A percentile compares a stretch with the other conserved stretches of the same genome.
phyloP scores from a whole-genome alignment of 53 echinoderm and acorn worm genomes.

The Hippasteria phrygiana region DNA sequence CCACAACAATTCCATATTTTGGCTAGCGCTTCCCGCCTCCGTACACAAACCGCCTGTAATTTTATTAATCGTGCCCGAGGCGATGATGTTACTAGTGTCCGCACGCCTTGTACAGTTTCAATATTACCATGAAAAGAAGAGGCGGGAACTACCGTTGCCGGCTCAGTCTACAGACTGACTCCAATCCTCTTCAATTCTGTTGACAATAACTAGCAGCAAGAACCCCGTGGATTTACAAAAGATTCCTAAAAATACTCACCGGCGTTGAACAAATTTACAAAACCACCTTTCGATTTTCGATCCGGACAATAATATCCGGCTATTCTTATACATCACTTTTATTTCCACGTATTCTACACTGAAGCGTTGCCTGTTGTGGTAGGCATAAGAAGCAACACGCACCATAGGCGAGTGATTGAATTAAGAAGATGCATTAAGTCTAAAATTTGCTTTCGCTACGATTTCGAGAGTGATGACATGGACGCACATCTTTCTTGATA shows the following conservation, averaged over 20 bases:
- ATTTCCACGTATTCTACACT: too few species aligned
- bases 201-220: neutral
- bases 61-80: conserved; percentile 59
- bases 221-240: neutral
- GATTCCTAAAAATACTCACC: neutral
- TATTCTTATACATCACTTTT: too few species aligned
- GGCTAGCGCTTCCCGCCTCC: conserved; percentile 25
- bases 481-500: too few species aligned
- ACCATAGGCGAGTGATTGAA: too few species aligned
- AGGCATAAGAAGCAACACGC: too few species aligned
- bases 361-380: too few species aligned
- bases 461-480: too few species aligned
- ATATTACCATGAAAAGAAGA: neutral
- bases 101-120: conserved; percentile 45
- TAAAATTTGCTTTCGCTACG: too few species aligned
- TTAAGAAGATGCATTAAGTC: too few species aligned
- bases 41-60: conserved; percentile 54
- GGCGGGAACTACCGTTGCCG: neutral
- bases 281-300: neutral
- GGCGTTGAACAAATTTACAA: conserved; percentile 13
- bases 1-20: conserved; percentile 59
- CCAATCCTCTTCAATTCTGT: neutral
- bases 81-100: conserved; percentile 58
- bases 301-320: neutral
- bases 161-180: neutral